Conservation (phyloP, 2,797 vertebrate species). For the Philypnodon macrostomus region DNA sequence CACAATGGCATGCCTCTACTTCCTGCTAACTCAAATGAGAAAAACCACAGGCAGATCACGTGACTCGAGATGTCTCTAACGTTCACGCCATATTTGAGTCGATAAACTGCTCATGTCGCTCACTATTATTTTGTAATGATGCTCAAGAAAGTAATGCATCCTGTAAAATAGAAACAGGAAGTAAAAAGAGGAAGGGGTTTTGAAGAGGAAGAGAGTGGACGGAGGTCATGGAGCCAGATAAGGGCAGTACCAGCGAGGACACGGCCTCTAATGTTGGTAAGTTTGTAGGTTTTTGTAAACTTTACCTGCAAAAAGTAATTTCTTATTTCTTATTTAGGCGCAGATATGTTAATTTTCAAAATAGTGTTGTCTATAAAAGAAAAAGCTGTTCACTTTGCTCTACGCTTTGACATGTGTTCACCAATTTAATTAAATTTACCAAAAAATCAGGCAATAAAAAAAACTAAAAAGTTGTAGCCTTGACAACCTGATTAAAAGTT, state of each 20-base stretch:
- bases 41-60: constrained; percentile 27
- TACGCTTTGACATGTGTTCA: neutral
- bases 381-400: neutral
- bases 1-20: neutral
- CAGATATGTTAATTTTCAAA: neutral
- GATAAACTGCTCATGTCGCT: neutral
- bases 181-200: constrained; percentile 54
- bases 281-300: constrained; percentile 14
- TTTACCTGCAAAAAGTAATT: too few species aligned
- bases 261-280: constrained; percentile 40
- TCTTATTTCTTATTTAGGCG: too few species aligned
- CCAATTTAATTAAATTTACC: neutral
- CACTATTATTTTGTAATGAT: constrained; percentile 18
- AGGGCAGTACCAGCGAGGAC: constrained; percentile 7
- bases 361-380: neutral
- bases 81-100: constrained; percentile 1
- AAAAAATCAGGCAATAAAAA: neutral
- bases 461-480: neutral
- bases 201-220: constrained; percentile 15
- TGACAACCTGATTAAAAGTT: neutral
- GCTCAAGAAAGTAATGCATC: constrained; percentile 24
- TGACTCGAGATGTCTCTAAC: constrained; percentile 37
- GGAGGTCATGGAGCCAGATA: constrained; percentile 52
- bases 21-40: constrained; percentile 1
- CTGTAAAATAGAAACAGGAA: constrained; percentile 37